phyloP scores from a whole-genome alignment of 92 coral and sea anemone genomes.

The Anthopleura xanthogrammica region DNA sequence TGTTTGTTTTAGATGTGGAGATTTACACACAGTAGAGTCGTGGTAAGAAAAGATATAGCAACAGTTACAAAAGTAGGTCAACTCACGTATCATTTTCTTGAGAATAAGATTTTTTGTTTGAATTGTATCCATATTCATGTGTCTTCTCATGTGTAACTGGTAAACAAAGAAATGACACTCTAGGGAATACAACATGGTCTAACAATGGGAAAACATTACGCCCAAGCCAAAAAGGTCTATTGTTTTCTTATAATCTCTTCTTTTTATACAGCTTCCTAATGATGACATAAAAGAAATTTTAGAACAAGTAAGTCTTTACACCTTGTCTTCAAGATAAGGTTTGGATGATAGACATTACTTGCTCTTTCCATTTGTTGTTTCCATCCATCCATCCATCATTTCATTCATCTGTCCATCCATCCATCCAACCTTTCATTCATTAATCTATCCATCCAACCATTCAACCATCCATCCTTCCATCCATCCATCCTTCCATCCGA shows the following conservation, averaged over 20 bases:
- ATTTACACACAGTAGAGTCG: slow-evolving; percentile 80
- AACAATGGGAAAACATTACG: no score
- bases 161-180: no score
- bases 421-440: neutral
- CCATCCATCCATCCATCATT: neutral
- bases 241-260: neutral
- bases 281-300: slow-evolving; percentile 93
- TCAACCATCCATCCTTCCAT: neutral
- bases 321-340: neutral
- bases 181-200: no score
- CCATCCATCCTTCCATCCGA: neutral
- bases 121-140: no score
- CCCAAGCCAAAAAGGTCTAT: no score
- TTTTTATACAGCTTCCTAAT: slow-evolving; percentile 63
- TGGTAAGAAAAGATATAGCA: slow-evolving; percentile 84
- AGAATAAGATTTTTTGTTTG: no score
- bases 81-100: no score
- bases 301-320: slow-evolving; percentile 70
- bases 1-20: slow-evolving; percentile 74
- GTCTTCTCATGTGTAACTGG: no score
- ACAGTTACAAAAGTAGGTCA: slow-evolving; percentile 77
- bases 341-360: neutral
- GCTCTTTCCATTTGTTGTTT: neutral
- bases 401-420: neutral
- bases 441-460: neutral